These are phyloP conservation scores for Steinernema khuongi DNA, from an alignment of 1,140 invertebrate species.

Conservation along the genomic window DNA sequence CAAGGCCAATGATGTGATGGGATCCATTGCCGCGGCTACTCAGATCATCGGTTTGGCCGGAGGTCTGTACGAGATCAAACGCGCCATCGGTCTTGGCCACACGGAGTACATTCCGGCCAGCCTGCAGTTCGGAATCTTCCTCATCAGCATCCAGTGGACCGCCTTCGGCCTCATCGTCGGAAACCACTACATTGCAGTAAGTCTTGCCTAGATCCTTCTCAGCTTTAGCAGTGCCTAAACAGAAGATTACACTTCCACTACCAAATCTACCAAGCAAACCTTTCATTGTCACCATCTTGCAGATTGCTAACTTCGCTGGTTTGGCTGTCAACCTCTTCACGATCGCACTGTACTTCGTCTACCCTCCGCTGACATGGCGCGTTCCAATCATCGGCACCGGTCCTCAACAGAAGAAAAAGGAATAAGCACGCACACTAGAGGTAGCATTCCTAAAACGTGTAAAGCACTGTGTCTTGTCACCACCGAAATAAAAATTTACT, in stretches of 20 bases:
- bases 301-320: constrained; percentile 56
- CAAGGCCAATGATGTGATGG: constrained; percentile 47
- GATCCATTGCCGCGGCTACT: constrained; percentile 49
- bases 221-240: too few relatives aligned
- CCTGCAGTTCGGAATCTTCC: constrained; percentile 54
- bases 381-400: constrained; percentile 51
- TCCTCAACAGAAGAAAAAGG: constrained; percentile 46
- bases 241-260: too few relatives aligned
- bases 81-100: constrained; percentile 47
- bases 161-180: constrained; percentile 46
- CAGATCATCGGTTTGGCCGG: constrained; percentile 53
- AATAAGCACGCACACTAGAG: too few relatives aligned
- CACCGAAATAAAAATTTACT: constrained; percentile 7
- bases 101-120: constrained; percentile 55
- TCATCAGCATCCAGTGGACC: constrained; percentile 49
- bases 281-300: too few relatives aligned
- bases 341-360: constrained; percentile 48
- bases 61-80: constrained; percentile 54
- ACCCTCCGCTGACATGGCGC: constrained; percentile 56
- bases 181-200: constrained; percentile 53
- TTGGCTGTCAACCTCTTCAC: constrained; percentile 49
- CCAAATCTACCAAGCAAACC: too few relatives aligned
- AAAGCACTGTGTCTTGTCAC: neutral
- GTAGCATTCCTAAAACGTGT: too few relatives aligned
- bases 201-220: too few relatives aligned